Evolutionary conservation across 2,888 invertebrate genomes (phyloP).

Genomic region (Pelosia muscerda): DNA sequence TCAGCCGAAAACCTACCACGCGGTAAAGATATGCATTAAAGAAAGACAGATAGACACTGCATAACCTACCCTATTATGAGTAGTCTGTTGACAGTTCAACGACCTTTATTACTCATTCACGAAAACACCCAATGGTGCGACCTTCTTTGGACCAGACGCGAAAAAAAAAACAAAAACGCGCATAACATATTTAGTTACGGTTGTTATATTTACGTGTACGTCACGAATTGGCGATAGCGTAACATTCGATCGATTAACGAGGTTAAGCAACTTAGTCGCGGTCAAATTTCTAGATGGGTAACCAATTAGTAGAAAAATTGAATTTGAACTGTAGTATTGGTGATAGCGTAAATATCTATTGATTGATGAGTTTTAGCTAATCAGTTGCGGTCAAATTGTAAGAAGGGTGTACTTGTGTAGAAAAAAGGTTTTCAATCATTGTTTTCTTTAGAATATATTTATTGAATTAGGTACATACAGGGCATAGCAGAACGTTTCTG

Average conservation of each 20-base stretch:
- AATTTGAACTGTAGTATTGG: neutral
- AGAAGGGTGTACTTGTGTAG: no score
- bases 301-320: neutral
- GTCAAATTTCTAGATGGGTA: constrained; percentile 4
- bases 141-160: neutral
- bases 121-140: neutral
- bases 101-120: constrained; percentile 20
- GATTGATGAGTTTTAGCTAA: neutral
- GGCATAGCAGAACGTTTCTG: no score
- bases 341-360: constrained; percentile 1
- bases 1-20: no score
- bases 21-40: no score
- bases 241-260: constrained; percentile 2
- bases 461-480: no score
- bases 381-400: neutral
- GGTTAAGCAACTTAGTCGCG: constrained; percentile 2
- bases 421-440: no score
- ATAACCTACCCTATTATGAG: constrained; percentile 21
- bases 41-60: no score
- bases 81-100: constrained; percentile 45
- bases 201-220: neutral
- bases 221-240: constrained; percentile 6
- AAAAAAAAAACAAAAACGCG: neutral
- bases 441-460: no score
- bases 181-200: neutral